Evolutionary conservation across 2,888 invertebrate genomes (phyloP), one percentile per base, ranked within the genome.

Genomic region (Amorpha juglandis): DNA sequence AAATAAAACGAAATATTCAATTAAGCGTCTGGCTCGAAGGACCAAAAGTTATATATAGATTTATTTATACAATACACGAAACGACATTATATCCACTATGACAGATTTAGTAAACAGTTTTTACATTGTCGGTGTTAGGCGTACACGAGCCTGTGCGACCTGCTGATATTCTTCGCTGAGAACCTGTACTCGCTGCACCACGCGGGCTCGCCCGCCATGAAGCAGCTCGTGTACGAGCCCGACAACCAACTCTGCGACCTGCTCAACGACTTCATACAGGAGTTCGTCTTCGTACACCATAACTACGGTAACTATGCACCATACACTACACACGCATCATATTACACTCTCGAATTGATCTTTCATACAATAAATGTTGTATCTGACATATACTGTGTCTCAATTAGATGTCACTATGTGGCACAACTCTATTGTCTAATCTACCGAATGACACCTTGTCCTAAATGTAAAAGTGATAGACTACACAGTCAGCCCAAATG

Each of bases 71-170:
- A 27, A 27, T 27, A 27, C 27, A 1, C 27, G 2, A 27, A n/a
- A 27, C 4, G 27, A 27, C 1, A 27, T 27, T 27, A 27, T n/a
- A n/a, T n/a, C n/a, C n/a, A 27, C 27, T 4, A 27, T 3, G 27
- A 27, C 27, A 27, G 27, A 3, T 3, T 4, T 27, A 27, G 4
- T 4, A 4, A 4, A 27, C 27, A 27, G 27, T 27, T 27, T 27
- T n/a, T n/a, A n/a, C 2, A 4, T 27, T 45, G 45, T 45, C 11
- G 11, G 42, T 42, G 42, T 38, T 14, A 97, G 96, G 98, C 99
- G 0, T 99, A 98, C 91, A 96, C 97, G 69, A 97, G 97, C n/a
- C 95, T 99, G 65, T 99, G 99, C 91, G 99, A 99, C 93, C 93
- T 98, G 75, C 94, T 99, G 77, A 96, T 99, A 16, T 95, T 98